Evolutionary conservation across 2,797 vertebrate species (phyloP).

Genomic region (Xenops minutus): DNA sequence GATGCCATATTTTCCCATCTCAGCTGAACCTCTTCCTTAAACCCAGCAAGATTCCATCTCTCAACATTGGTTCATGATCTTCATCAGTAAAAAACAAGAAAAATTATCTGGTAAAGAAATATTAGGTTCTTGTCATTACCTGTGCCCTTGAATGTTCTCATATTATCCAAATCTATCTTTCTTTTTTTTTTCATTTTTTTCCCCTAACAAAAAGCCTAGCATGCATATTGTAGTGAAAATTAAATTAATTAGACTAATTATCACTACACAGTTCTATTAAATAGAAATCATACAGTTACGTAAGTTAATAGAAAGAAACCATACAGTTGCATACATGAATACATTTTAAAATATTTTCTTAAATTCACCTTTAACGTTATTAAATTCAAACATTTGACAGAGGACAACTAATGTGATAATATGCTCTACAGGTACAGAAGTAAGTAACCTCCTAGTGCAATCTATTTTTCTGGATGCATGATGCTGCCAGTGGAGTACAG

Average conservation of each 20-base stretch:
- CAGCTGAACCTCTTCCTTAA: neutral
- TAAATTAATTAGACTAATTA: neutral
- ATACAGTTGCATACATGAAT: accelerated
- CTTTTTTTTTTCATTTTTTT: neutral
- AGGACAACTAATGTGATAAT: neutral
- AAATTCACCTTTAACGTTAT: neutral
- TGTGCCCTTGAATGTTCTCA: neutral
- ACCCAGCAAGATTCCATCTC: neutral
- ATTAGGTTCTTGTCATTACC: neutral
- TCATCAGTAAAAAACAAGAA: neutral
- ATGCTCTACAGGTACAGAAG: neutral
- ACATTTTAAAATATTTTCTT: neutral
- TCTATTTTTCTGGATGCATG: neutral
- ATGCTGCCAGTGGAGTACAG: neutral
- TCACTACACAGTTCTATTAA: neutral
- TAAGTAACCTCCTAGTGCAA: neutral
- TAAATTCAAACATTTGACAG: neutral
- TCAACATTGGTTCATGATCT: neutral
- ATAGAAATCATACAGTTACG: neutral
- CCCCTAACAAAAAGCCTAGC: neutral
- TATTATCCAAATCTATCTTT: neutral
- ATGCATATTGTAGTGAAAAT: neutral
- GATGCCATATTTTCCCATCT: neutral
- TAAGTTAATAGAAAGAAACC: neutral
- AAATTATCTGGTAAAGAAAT: neutral